phyloP scores from a whole-genome alignment of 2,797 vertebrate genomes.

The Etheostoma nigrum region DNA sequence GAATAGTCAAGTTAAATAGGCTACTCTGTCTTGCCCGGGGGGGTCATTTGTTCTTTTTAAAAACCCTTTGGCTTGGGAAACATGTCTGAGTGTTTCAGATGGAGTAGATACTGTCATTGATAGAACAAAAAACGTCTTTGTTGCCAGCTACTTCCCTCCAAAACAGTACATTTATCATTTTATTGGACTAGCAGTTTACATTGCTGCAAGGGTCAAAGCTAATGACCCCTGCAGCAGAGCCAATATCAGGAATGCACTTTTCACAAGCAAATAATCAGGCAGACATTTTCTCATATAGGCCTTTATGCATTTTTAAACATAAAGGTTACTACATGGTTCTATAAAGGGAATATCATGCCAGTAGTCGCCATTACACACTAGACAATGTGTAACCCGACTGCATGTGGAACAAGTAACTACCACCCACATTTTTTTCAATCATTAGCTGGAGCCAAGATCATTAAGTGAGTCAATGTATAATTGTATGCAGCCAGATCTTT shows the following conservation, averaged over 20 bases:
- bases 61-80: slow-evolving; percentile 52
- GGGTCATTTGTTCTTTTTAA: slow-evolving; percentile 59
- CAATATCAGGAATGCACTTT: slow-evolving; percentile 19
- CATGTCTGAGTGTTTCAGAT: slow-evolving; percentile 61
- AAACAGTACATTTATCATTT: slow-evolving; percentile 67
- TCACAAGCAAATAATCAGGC: slow-evolving; percentile 6
- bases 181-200: slow-evolving; percentile 61
- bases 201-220: slow-evolving; percentile 46
- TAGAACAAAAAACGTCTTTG: slow-evolving; percentile 47
- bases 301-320: neutral
- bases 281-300: neutral
- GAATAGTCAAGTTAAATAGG: slow-evolving; percentile 72
- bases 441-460: slow-evolving; percentile 76
- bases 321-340: neutral
- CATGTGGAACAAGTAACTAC: slow-evolving; percentile 46
- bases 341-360: slow-evolving; percentile 20
- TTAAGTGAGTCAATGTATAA: slow-evolving; percentile 79
- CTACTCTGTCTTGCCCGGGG: slow-evolving; percentile 62
- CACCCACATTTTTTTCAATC: slow-evolving; percentile 77
- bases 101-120: slow-evolving; percentile 44
- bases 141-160: slow-evolving; percentile 63
- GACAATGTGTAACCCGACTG: slow-evolving; percentile 67
- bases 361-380: slow-evolving; percentile 14
- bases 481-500: slow-evolving; percentile 37
- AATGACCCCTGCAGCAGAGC: neutral